phyloP scores from a whole-genome alignment of 2,113 vertebrate genomes.

The Cygnus atratus region DNA sequence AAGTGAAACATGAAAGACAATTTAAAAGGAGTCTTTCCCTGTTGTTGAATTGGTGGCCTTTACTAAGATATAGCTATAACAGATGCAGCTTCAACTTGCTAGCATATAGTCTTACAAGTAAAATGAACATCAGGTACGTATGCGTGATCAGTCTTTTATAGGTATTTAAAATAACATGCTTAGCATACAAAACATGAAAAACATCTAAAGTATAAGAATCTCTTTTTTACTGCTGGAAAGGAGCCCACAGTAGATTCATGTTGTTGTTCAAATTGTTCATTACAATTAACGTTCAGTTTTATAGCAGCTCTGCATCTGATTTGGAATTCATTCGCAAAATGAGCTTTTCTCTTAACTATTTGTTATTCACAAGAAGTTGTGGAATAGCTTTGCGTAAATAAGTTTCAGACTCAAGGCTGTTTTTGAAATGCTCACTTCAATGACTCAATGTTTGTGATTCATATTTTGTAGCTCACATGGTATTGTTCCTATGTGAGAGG shows the following conservation, averaged over 20 bases:
- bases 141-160: constrained; percentile 23
- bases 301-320: neutral
- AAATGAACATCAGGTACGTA: constrained; percentile 49
- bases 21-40: neutral
- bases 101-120: neutral
- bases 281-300: neutral
- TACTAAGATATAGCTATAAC: neutral
- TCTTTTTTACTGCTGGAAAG: neutral
- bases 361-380: neutral
- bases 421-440: constrained; percentile 3
- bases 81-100: constrained; percentile 21
- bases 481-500: neutral
- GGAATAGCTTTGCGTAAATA: constrained; percentile 14
- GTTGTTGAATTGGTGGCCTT: neutral
- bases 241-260: neutral
- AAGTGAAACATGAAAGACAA: neutral
- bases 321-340: neutral
- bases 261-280: neutral
- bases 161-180: neutral
- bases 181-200: neutral
- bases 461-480: neutral
- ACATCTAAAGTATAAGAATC: neutral
- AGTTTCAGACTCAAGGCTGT: neutral
- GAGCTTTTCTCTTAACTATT: neutral
- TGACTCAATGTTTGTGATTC: constrained; percentile 26